Base-by-base conservation (phyloP, 1,140 invertebrate species). In the Drosophila sechellia region DNA sequence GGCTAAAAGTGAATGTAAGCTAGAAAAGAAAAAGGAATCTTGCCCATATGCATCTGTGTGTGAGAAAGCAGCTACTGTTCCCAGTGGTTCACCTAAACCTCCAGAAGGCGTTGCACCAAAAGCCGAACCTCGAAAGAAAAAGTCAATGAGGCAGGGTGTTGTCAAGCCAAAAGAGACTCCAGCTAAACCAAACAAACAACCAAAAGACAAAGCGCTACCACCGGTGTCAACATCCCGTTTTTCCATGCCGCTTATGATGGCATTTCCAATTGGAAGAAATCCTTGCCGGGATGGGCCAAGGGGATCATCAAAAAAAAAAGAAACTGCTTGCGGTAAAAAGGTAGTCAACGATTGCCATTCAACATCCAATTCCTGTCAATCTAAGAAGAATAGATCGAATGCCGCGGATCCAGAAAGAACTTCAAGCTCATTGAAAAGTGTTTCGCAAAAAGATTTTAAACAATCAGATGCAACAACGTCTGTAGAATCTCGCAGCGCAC, bases 241-340 rank as follows among this genome's bases (percentile, higher is more conserved):
- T 25, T 4, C 58, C 4, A 50, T 66, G 1, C 64, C 64, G 0
- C 5, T 66, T 4, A 1, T 34, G 0, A 3, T 20, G 3, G 59
- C 64, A 10, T 68, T 65, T 68, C 64, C 64, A 0, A 1, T 8
- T 17, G 64, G 59, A 3, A 68, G 64, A 11, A 65, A 68, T 52
- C 64, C 64, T 0, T 68, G 64, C 37, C 11, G 34, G 10, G 64
- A 68, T 68, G 64, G 64, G 5, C 59, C 45, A 5, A n/a, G 37
- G n/a, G 17, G 11, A 4, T 34, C 3, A 13, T 10, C 11, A 4
- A 8, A 25, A 15, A 4, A 15, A 0, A 11, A 59, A 6, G 20
- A 25, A 1, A 5, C 31, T n/a, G 1, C 17, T 22, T 45, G 22
- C 17, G 11, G 10, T 35, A 5, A 20, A 13, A 2, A 12, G 4